These are phyloP conservation scores for Ecdyonurus torrentis DNA, from an alignment of 2,888 invertebrate genomes.

Conservation along the genomic window DNA sequence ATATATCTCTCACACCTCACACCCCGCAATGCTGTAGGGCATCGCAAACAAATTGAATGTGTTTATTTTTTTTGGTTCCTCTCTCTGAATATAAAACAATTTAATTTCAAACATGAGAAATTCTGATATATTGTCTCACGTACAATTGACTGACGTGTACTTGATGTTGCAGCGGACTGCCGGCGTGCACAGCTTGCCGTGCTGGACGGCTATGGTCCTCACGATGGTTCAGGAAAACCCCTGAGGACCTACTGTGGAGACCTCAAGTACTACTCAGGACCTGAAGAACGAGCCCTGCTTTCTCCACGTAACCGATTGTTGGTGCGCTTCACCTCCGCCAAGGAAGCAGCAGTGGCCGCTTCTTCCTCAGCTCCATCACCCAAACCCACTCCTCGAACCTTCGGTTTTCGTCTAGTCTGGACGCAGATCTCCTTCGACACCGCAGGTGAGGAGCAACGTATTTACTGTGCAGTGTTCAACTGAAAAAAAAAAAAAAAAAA, in stretches of 20 bases:
- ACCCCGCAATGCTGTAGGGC: no score
- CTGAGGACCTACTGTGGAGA: constrained; percentile 2
- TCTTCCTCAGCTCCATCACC: neutral
- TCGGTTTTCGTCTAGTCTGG: neutral
- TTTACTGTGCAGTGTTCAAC: no score
- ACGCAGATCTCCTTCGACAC: constrained; percentile 2
- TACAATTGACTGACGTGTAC: no score
- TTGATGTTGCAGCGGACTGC: constrained; percentile 1
- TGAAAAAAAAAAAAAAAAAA: no score
- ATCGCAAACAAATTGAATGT: no score
- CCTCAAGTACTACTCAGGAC: neutral
- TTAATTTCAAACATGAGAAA: no score
- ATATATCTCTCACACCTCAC: no score
- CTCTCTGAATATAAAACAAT: no score
- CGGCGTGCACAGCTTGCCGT: constrained; percentile 1
- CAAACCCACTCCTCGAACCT: neutral
- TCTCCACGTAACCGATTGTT: neutral
- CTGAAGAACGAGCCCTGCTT: neutral
- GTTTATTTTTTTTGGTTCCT: no score
- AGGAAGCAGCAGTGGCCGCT: neutral
- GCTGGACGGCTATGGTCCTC: neutral
- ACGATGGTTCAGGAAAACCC: constrained; percentile 3
- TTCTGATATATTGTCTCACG: no score
- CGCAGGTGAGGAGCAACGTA: neutral
- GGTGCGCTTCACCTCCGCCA: neutral